Evolutionary conservation across 2,888 invertebrate genomes (phyloP), one percentile per base, ranked within the genome.

Genomic region (Ariolimax columbianus): DNA sequence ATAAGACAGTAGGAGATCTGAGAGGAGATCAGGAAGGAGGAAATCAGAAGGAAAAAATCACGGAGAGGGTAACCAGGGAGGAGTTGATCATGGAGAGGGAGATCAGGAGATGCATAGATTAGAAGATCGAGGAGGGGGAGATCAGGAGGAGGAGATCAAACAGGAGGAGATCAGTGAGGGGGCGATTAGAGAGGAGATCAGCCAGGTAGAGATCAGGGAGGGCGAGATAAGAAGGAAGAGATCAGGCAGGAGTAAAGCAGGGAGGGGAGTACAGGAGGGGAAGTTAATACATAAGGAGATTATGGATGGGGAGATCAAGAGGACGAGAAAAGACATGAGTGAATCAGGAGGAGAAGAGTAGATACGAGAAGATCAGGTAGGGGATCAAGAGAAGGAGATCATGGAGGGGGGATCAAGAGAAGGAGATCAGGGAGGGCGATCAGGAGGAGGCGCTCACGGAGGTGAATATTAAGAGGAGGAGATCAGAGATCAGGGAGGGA

Each of bases 11-110:
- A 3, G 33, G 55, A 79, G 36, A 68, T 33, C n/a, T n/a, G n/a
- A n/a, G n/a, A n/a, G n/a, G n/a, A n/a, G n/a, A n/a, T n/a, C n/a
- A n/a, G n/a, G n/a, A 63, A 17, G 36, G 63, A 79, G 59, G 33
- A 30, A 78, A n/a, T 36, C 36, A 79, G 63, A 79, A 19, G 66
- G 63, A 79, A 26, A 79, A 26, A 79, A 26, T 40, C 30, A 47
- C 1, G 66, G 43, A 47, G 30, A 80, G n/a, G 43, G n/a, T 68
- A 40, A 80, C 36, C 38, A 30, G 63, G 23, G 59, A 36, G 59
- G 1, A 79, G 36, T 38, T 17, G 59, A n/a, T 38, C 33, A 63
- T 26, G 38, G 59, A 23, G 6, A 30, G 33, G 38, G 6, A 30
- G 72, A 30, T 33, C 26, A 38, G 38, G 51, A 51, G 17, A 51